Base-by-base conservation (phyloP, 2,797 vertebrate species). In the Gobionotothen gibberifrons region DNA sequence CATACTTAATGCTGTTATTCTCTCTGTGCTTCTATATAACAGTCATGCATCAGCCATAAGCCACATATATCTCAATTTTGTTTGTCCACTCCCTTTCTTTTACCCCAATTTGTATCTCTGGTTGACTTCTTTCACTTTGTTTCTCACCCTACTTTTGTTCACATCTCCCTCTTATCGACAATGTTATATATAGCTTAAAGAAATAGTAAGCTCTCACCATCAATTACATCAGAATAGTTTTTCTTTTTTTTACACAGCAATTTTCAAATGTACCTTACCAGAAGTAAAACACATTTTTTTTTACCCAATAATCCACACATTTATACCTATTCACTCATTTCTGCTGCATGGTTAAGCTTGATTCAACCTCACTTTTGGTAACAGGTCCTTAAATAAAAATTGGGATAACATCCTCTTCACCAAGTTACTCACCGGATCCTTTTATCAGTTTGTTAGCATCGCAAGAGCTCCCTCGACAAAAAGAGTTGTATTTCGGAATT, bases 1-100 rank as follows among this genome's bases (percentile, higher is more conserved):
- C 65, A 59, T 15, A 82, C 29, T 64, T 67, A 19, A 43, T 53
- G 63, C 32, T 52, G 48, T 76, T 80, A 76, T 69, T 83, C 77
- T 70, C 57, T 36, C 58, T 59, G 9, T 74, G 44, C 68, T 47
- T 84, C 69, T 67, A 74, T 47, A 72, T 72, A 78, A 82, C 59
- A 79, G 52, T 58, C 74, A 75, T 63, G 21, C 59, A 40, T 63
- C 19, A 42, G 63, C 61, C 42, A 4, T 21, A 14, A 46, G 52
- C 42, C 42, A 51, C 52, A 74, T 75, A 60, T 69, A 79, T 84
- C 80, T 81, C 21, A 3, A 42, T 52, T 43, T 1, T 72, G 59
- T 89, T 76, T 81, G 66, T 72, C 32, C 61, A 63, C 65, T 70
- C 47, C 57, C 61, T 36, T 5, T 59, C 15, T 68, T 62, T 72